A percentile compares a stretch with the other conserved stretches of the same genome.
Evolutionary conservation across 2,888 invertebrate genomes (phyloP).

Genomic region (Nebria salina): DNA sequence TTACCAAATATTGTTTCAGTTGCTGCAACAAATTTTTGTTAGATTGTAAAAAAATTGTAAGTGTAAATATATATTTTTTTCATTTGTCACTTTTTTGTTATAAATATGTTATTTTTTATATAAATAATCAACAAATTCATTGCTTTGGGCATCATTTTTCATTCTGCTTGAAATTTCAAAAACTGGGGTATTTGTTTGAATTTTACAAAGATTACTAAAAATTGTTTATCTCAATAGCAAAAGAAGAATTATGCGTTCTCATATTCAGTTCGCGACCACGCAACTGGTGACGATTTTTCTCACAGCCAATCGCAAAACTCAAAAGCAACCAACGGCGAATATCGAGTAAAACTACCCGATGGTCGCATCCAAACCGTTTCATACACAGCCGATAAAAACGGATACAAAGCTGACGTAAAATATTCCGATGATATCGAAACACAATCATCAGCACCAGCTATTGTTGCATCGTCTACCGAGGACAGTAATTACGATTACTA

Average conservation of each 20-base stretch:
- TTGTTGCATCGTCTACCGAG: background rate
- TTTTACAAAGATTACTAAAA: background rate
- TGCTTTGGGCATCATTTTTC: background rate
- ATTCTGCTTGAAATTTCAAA: background rate
- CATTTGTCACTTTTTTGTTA: too few relatives aligned
- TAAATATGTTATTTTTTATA: too few relatives aligned
- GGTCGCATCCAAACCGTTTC: conserved; percentile 68
- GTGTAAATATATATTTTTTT: too few relatives aligned
- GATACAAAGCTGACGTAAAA: conserved; percentile 74
- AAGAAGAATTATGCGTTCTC: conserved; percentile 71
- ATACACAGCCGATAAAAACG: conserved; percentile 72
- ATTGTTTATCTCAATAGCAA: conserved; percentile 51
- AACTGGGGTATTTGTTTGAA: background rate
- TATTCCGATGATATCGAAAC: conserved; percentile 60
- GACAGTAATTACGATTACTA: conserved; percentile 5
- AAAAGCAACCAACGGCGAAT: conserved; percentile 73
- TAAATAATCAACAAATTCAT: too few relatives aligned
- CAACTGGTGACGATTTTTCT: conserved; percentile 75
- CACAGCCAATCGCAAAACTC: conserved; percentile 72
- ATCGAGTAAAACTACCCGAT: conserved; percentile 74
- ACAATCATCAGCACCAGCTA: background rate
- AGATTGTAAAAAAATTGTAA: too few relatives aligned
- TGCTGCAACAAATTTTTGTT: too few relatives aligned
- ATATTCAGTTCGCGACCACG: conserved; percentile 70
- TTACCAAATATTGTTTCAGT: too few relatives aligned